A percentile compares a stretch with the other conserved stretches of the same genome.
phyloP scores from a whole-genome alignment of 1,140 invertebrate genomes.

The Nymphalis io region DNA sequence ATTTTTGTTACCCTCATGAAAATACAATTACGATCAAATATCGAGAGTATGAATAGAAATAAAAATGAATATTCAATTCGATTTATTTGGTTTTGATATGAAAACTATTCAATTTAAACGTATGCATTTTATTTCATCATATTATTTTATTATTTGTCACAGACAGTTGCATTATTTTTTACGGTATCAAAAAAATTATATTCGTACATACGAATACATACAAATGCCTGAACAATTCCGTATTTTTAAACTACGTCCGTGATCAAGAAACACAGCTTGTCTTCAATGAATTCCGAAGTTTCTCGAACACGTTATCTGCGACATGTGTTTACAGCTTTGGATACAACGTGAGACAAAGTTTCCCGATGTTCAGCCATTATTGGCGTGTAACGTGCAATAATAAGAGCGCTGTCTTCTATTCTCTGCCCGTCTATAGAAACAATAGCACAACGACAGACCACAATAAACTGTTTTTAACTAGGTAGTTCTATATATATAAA shows the following conservation, averaged over 20 bases:
- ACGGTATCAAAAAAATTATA: not conserved
- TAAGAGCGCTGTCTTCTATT: not conserved
- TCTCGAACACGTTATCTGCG: conserved; percentile 23
- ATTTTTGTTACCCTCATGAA: conserved; percentile 25
- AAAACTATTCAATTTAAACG: not conserved
- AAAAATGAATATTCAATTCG: not conserved
- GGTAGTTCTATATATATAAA: not conserved
- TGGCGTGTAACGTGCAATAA: conserved; percentile 21
- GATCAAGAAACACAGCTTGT: conserved; percentile 16
- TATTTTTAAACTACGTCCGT: not conserved
- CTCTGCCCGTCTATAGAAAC: not conserved
- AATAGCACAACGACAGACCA: not conserved
- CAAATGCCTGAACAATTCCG: not conserved
- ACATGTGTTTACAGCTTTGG: conserved; percentile 35
- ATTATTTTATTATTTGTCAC: not conserved
- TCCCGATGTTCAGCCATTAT: conserved; percentile 28
- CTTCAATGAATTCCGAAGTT: conserved; percentile 30
- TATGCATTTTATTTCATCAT: not conserved
- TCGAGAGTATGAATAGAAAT: conserved; percentile 2
- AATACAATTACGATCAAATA: conserved; percentile 18
- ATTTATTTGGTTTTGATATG: conserved; percentile 2
- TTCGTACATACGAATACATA: too few species aligned
- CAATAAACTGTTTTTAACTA: conserved; percentile 5
- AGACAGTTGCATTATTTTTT: not conserved
- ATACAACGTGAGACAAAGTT: conserved; percentile 26